Conservation (phyloP, 2,888 invertebrate genomes). For the Incurvaria masculella region DNA sequence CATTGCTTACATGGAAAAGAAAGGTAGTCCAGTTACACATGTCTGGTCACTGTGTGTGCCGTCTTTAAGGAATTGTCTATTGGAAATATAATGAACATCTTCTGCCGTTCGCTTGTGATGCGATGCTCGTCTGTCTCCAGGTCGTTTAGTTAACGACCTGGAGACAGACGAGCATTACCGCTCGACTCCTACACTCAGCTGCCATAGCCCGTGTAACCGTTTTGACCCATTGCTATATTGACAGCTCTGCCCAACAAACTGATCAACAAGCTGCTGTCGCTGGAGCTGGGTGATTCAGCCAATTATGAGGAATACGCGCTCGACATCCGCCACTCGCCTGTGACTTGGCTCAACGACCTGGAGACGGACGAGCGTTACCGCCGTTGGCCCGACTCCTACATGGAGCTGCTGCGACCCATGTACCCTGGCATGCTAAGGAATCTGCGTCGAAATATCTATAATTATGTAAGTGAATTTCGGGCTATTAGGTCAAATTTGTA, state of each 20-base stretch:
- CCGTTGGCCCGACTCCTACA: slow-evolving; percentile 85
- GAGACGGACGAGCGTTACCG: slow-evolving; percentile 86
- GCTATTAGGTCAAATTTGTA: not conserved
- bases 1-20: no score
- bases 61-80: no score
- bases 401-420: slow-evolving; percentile 91
- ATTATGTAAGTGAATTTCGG: slow-evolving; percentile 57
- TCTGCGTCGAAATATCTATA: slow-evolving; percentile 80
- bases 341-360: slow-evolving; percentile 94
- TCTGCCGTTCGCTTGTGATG: no score
- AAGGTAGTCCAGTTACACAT: no score
- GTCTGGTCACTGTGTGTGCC: no score
- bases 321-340: slow-evolving; percentile 90
- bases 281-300: slow-evolving; percentile 63
- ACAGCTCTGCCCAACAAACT: slow-evolving; percentile 61
- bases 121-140: no score
- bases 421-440: slow-evolving; percentile 97
- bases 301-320: slow-evolving; percentile 81
- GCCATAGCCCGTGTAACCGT: no score
- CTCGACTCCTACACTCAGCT: no score
- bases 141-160: no score
- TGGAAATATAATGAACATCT: no score
- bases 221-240: slow-evolving; percentile 24
- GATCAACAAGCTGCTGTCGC: slow-evolving; percentile 61
- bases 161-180: no score